These are phyloP conservation scores for Nysson spinosus DNA, from an alignment of 2,888 invertebrate species.

Conservation along the genomic window DNA sequence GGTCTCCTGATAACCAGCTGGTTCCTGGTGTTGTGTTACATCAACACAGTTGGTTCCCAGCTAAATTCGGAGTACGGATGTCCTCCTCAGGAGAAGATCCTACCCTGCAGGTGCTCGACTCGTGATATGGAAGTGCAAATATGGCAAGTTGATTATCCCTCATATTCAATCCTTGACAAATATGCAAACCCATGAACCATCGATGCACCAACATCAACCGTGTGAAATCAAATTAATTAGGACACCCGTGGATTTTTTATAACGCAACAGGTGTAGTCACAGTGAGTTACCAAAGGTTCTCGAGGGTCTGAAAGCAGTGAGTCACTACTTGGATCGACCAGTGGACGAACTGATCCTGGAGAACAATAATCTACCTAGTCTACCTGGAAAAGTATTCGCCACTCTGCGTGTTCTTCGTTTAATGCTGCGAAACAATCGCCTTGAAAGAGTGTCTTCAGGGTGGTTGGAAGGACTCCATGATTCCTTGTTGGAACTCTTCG, in stretches of 20 bases:
- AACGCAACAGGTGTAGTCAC: constrained; percentile 93
- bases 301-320: constrained; percentile 85
- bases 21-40: constrained; percentile 49
- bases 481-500: constrained; percentile 88
- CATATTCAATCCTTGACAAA: no score
- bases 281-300: constrained; percentile 89
- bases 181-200: no score
- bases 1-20: constrained; percentile 58
- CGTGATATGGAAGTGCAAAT: constrained; percentile 89
- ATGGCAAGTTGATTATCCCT: constrained; percentile 86
- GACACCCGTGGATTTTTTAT: not conserved
- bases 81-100: constrained; percentile 86
- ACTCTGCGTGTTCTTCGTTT: constrained; percentile 86
- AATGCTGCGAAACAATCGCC: constrained; percentile 90
- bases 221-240: no score
- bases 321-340: constrained; percentile 83
- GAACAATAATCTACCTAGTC: constrained; percentile 90
- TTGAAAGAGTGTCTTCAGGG: constrained; percentile 88
- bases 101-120: constrained; percentile 89
- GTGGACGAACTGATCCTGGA: constrained; percentile 93
- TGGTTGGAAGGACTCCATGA: constrained; percentile 89
- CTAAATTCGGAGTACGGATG: constrained; percentile 79
- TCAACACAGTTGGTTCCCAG: constrained; percentile 57
- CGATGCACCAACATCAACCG: no score
- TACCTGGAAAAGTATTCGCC: constrained; percentile 90